Percentiles rank a stretch among this genome's conserved stretches.
Conservation (phyloP, 2,113 vertebrate genomes). For the Dicrurus megarhynchus region DNA sequence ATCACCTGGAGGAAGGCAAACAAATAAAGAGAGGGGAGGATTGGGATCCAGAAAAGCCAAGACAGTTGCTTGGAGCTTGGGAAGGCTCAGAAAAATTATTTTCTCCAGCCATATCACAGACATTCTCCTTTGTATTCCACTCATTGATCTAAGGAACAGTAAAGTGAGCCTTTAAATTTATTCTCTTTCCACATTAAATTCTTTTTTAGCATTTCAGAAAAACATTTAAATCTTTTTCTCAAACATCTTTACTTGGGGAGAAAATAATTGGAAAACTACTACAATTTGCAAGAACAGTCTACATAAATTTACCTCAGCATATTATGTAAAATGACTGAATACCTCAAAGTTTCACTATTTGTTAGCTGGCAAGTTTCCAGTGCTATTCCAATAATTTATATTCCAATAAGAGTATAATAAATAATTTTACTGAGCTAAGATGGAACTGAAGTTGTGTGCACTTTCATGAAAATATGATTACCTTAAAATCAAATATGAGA, state of each 20-base stretch:
- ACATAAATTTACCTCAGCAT: background rate
- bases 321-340: background rate
- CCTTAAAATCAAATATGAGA: background rate
- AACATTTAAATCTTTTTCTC: background rate
- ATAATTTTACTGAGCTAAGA: background rate
- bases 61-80: background rate
- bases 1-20: fast-evolving
- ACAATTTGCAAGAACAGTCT: background rate
- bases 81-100: background rate
- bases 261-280: background rate
- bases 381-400: background rate
- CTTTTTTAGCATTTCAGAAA: background rate
- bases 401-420: background rate
- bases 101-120: background rate
- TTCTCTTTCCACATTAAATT: background rate
- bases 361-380: background rate
- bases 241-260: background rate
- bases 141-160: background rate
- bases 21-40: fast-evolving
- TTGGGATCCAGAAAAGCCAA: background rate
- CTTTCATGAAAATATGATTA: background rate
- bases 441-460: background rate
- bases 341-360: background rate
- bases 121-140: background rate
- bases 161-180: background rate